Evolutionary conservation across 2,888 invertebrate species (phyloP), one percentile per base, ranked within the genome.

Genomic region (Spisula subtruncata): DNA sequence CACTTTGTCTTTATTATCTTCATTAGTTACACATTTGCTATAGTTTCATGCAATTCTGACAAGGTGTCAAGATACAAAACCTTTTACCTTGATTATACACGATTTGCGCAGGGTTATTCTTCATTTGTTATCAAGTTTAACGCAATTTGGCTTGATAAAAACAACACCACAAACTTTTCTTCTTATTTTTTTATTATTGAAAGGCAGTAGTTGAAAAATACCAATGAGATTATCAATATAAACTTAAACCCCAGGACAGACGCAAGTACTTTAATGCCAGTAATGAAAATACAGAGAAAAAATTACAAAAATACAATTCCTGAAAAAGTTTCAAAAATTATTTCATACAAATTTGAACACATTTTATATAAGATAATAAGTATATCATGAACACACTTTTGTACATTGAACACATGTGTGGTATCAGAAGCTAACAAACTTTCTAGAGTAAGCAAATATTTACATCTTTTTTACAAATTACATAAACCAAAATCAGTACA

Each of bases 321-420:
- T 96, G 97, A 97, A 97, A 97, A 97, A 97, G 97, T 97, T 97
- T 97, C 97, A 97, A 97, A 56, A 97, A 41, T 41, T 41, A 97
- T 97, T 97, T 97, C 97, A 97, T 96, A 97, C 97, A 97, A 79
- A 82, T 41, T 18, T 25, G 82, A 81, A 86, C 66, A 86, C 29
- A 81, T 80, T 80, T 20, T 80, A 80, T 80, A 85, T 56, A n/a
- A n/a, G n/a, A n/a, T n/a, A n/a, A n/a, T n/a, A 85, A 51, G 32
- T 35, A 51, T 75, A 54, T 32, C 35, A 85, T 91, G 89, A 91
- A 91, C 91, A 91, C 91, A 89, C 46, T 84, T 85, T 83, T 90
- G 48, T 89, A 89, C 89, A 91, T 46, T 91, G 91, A 91, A 91
- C 91, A 91, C 91, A 91, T 29, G 85, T 88, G 91, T 91, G 91